Evolutionary conservation across 2,113 vertebrate species (phyloP).

Genomic region (Apteryx owenii): DNA sequence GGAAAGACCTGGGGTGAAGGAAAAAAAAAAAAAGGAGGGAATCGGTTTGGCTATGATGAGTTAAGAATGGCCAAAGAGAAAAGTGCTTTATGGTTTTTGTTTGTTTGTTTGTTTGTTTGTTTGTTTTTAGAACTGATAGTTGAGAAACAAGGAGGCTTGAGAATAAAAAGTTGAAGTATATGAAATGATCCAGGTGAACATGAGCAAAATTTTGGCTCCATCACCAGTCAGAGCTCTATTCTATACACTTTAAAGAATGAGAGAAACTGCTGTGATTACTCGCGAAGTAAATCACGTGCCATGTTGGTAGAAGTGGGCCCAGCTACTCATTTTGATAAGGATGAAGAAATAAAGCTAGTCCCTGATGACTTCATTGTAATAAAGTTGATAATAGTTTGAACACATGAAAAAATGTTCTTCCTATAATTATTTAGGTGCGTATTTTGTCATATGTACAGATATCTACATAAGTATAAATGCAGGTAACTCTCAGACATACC

Average conservation of each 20-base stretch:
- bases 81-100: not conserved
- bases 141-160: fast-evolving
- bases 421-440: not conserved
- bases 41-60: not conserved
- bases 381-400: not conserved
- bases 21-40: not conserved
- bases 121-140: not conserved
- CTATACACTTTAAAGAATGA: not conserved
- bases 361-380: not conserved
- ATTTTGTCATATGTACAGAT: not conserved
- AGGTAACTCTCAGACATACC: not conserved
- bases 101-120: not conserved
- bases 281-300: not conserved
- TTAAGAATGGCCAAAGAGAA: not conserved
- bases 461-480: not conserved
- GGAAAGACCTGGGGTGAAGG: not conserved
- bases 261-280: not conserved
- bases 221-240: not conserved
- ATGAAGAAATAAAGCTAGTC: not conserved
- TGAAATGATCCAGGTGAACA: not conserved
- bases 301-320: not conserved
- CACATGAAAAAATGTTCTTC: not conserved
- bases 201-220: not conserved
- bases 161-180: not conserved
- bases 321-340: not conserved